phyloP scores from a whole-genome alignment of 1,140 invertebrate genomes.

The Drosophila pruinosa region DNA sequence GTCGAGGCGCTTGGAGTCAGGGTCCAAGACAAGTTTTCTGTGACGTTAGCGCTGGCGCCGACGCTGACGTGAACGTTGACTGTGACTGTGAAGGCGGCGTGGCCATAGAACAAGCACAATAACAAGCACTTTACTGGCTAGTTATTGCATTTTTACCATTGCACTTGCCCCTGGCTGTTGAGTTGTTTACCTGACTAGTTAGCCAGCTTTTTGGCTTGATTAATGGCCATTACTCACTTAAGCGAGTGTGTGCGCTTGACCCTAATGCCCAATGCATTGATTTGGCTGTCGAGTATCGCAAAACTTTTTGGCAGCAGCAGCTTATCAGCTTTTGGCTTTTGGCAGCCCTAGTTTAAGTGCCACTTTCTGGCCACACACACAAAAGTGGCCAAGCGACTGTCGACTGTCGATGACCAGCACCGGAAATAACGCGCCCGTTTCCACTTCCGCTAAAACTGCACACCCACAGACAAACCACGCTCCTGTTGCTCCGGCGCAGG shows the following conservation, averaged over 20 bases:
- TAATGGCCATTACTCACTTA: constrained; percentile 48
- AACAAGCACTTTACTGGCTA: constrained; percentile 33
- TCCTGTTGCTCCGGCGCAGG: constrained; percentile 48
- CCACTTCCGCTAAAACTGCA: constrained; percentile 72
- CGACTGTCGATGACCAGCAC: constrained; percentile 28
- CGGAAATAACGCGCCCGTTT: constrained; percentile 69
- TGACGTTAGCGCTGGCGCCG: constrained; percentile 5
- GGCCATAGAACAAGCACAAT: constrained; percentile 38
- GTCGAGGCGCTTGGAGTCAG: constrained; percentile 28
- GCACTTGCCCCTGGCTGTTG: constrained; percentile 79
- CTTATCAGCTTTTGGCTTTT: constrained; percentile 21
- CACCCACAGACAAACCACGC: constrained; percentile 45
- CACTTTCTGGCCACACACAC: constrained; percentile 6
- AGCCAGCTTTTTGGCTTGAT: constrained; percentile 60
- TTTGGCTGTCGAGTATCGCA: constrained; percentile 18
- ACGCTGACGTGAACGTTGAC: not conserved
- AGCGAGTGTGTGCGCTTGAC: constrained; percentile 55
- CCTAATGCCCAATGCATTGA: constrained; percentile 58
- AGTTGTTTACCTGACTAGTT: constrained; percentile 59
- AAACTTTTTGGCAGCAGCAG: not conserved
- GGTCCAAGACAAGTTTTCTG: constrained; percentile 71
- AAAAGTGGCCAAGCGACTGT: constrained; percentile 1
- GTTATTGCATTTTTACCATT: constrained; percentile 52
- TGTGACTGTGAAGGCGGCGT: constrained; percentile 10
- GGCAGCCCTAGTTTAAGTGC: constrained; percentile 25